phyloP scores from a whole-genome alignment of 2,888 invertebrate genomes.

The Oligia fasciuncula region DNA sequence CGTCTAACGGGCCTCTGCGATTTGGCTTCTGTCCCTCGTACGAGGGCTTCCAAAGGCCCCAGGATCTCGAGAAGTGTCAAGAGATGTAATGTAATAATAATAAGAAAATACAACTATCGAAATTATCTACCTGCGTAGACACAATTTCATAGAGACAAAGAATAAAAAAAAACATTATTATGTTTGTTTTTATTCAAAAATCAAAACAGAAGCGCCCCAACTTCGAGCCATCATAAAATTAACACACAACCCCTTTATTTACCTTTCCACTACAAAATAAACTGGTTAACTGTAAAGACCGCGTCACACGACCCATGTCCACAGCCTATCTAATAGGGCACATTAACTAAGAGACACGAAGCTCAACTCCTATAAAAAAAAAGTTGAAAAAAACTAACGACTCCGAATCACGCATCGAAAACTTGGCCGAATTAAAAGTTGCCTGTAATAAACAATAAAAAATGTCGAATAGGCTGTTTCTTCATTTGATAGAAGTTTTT shows the following conservation, averaged over 20 bases:
- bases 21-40: not conserved
- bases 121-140: not conserved
- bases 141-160: not conserved
- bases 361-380: constrained; percentile 81
- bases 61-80: too few relatives aligned
- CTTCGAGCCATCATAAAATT: constrained; percentile 58
- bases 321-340: constrained; percentile 78
- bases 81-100: too few relatives aligned
- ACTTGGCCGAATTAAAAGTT: constrained; percentile 89
- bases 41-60: not conserved
- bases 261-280: constrained; percentile 64
- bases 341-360: constrained; percentile 86
- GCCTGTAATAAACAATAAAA: constrained; percentile 88
- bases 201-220: constrained; percentile 25
- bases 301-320: constrained; percentile 76
- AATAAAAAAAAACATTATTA: not conserved
- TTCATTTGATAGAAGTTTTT: constrained; percentile 81
- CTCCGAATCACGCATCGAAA: constrained; percentile 85
- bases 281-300: constrained; percentile 68
- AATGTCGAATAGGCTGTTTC: constrained; percentile 81
- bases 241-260: constrained; percentile 67
- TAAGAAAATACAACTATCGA: not conserved
- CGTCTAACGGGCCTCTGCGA: too few relatives aligned
- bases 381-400: constrained; percentile 87
- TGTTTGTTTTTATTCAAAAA: constrained; percentile 33